Evolutionary conservation across 1,140 invertebrate species (phyloP), one percentile per base, ranked within the genome.

Genomic region (Drosophila bocki): DNA sequence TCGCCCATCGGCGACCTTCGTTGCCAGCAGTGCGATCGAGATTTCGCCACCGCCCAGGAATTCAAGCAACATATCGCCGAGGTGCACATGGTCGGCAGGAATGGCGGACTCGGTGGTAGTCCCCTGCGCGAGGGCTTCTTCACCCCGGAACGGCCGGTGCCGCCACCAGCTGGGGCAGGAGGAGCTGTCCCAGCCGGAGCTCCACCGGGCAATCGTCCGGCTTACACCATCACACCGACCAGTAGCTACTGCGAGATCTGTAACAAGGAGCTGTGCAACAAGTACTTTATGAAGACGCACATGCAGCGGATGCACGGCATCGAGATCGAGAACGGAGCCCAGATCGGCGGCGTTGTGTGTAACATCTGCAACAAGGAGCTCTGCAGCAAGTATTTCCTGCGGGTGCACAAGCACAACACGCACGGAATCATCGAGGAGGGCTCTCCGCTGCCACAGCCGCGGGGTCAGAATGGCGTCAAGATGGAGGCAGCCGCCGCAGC

Each of bases 271-370:
- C 93, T 99, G 37, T 99, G 99, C 94, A 99, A 99, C 94, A 99
- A 99, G 93, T 99, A 99, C 91, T 99, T 99, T 92, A 98, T 99
- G 96, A 98, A 99, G 92, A 99, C 98, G 0, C 99, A 99, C 94
- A 99, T 99, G 98, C 96, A 99, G 82, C 97, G 99, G 92, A 99
- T 99, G 97, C 99, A 99, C 93, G 98, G 98, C 15, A 99, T 99
- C 64, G 97, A 98, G 90, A 97, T 99, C 44, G 97, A 98, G 93
- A 97, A 97, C 85, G 97, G 97, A 1, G 96, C 97, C 1, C 97
- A 97, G 91, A 96, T 98, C 15, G 97, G 97, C 7, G 97, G 98
- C 5, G 98, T 99, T 1, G 96, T 97, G 8, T 99, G 98, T 94
- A 98, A 99, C 92, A 97, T 99, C 65, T 99, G 98, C 92, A 97